Base-by-base conservation (phyloP, 2,113 vertebrate species). In the Glareola pratincola region DNA sequence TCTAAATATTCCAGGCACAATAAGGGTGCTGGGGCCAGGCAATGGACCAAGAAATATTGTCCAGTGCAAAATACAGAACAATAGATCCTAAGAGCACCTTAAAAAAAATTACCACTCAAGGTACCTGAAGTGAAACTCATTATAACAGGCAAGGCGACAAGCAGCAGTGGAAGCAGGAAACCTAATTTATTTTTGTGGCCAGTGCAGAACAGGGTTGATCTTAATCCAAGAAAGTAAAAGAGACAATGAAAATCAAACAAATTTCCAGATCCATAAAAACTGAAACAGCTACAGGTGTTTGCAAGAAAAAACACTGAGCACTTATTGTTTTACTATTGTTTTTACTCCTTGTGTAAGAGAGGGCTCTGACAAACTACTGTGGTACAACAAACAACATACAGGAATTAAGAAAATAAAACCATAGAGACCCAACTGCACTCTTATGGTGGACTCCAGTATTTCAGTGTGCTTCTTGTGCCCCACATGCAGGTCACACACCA, bases 301-400 rank as follows among this genome's bases (percentile, higher is more conserved):
- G 21, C 36, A 95, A 79, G 22, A 63, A 96, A 96, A 92, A 91
- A 66, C 47, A 76, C 6, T 1, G 10, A 62, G 13, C 5, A 23
- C 41, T 64, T 37, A 4, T 26, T 36, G 37, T 79, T 94, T 78
- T 56, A 85, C 19, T 76, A 32, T 37, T 76, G 36, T 73, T 94
- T 90, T 92, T 95, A 94, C 50, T 92, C 10, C 15, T 47, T 57
- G 43, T 26, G 29, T n/a, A 71, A 41, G 26, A 74, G 63, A 92
- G 37, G 72, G 57, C 63, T 86, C 72, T 63, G 41, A 79, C 26
- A 76, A 77, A 68, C 5, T 18, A 29, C 39, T 3, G 2, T 48
- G 27, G 36, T 89, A 21, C 41, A 22, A 48, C 47, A 48, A 48
- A 48, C 47, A 67, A 73, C 13, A 79, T 4, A 66, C 36, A 80